Evolutionary conservation across 2,888 invertebrate species (phyloP), one percentile per base, ranked within the genome.

Genomic region (Leptogaster cylindrica): DNA sequence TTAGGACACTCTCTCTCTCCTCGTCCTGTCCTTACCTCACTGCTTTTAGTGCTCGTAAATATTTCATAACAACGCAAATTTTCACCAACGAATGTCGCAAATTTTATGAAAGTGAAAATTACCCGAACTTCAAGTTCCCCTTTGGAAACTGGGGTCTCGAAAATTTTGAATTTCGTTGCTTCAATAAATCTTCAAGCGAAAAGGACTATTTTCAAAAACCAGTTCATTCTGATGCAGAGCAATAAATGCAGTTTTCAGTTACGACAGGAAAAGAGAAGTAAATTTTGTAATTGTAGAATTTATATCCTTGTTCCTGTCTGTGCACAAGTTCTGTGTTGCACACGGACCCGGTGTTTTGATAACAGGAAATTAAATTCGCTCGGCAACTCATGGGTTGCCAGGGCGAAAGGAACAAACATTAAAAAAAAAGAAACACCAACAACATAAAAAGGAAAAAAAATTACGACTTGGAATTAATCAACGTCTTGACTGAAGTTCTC

Each of bases 401-500:
- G n/a, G n/a, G n/a, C n/a, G n/a, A n/a, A n/a, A n/a, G n/a, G n/a
- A n/a, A n/a, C n/a, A n/a, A n/a, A n/a, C n/a, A n/a, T n/a, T n/a
- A n/a, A n/a, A n/a, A n/a, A n/a, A n/a, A n/a, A n/a, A n/a, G n/a
- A n/a, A n/a, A n/a, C n/a, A n/a, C n/a, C n/a, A 20, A 25, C 46
- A 46, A 23, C 12, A 46, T 46, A 46, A 27, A 28, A 27, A 14
- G 31, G 16, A 28, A 52, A 52, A 51, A 52, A 52, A 52, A 20
- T 52, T 52, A 52, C 52, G 52, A 52, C 52, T 52, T 20, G 14
- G 31, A 52, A 52, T 52, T 52, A 52, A 52, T 52, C 52, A 52
- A 31, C 52, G 31, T 52, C 52, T 52, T 16, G 16, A 27, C 18
- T 14, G 52, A 52, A 52, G 33, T 52, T 52, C 28, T 16, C 25